These are phyloP conservation scores for Drosophila phalerata DNA, from an alignment of 2,888 invertebrate species.

Conservation along the genomic window DNA sequence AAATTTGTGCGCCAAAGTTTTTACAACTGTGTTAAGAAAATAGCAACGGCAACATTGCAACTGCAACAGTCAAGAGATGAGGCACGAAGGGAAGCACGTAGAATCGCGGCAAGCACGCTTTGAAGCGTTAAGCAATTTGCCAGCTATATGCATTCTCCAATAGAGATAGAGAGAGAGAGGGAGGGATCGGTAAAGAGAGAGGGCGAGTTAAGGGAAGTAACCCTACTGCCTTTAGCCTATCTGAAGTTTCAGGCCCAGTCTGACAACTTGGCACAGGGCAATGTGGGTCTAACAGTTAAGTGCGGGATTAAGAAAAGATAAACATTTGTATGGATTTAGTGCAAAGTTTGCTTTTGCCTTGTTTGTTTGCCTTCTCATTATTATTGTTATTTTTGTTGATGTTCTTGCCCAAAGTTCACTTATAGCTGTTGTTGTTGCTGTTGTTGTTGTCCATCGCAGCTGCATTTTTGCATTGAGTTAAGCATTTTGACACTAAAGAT, in stretches of 20 bases:
- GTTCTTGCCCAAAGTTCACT: constrained; percentile 19
- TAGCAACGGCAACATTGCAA: constrained; percentile 41
- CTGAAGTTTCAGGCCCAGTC: constrained; percentile 40
- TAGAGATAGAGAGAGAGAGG: background rate
- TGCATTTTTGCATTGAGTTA: background rate
- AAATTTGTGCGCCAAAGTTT: constrained; percentile 71
- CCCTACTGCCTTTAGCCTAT: background rate
- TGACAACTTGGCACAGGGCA: constrained; percentile 55
- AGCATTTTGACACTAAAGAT: background rate
- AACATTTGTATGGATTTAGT: constrained; percentile 85
- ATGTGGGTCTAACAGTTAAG: constrained; percentile 79
- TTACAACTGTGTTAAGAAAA: constrained; percentile 82
- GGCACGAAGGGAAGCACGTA: background rate
- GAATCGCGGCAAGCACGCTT: constrained; percentile 49
- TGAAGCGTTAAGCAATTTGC: constrained; percentile 81
- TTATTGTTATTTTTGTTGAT: constrained; percentile 57
- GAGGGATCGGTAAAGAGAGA: background rate
- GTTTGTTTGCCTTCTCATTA: constrained; percentile 74
- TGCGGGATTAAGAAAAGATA: constrained; percentile 85
- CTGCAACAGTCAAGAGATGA: background rate
- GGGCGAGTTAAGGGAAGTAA: background rate
- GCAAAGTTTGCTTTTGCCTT: constrained; percentile 78
- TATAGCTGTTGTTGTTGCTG: constrained; percentile 28
- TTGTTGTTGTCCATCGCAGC: constrained; percentile 25
- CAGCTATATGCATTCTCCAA: constrained; percentile 61